phyloP scores from a whole-genome alignment of 2,113 vertebrate genomes.

The Riparia riparia region DNA sequence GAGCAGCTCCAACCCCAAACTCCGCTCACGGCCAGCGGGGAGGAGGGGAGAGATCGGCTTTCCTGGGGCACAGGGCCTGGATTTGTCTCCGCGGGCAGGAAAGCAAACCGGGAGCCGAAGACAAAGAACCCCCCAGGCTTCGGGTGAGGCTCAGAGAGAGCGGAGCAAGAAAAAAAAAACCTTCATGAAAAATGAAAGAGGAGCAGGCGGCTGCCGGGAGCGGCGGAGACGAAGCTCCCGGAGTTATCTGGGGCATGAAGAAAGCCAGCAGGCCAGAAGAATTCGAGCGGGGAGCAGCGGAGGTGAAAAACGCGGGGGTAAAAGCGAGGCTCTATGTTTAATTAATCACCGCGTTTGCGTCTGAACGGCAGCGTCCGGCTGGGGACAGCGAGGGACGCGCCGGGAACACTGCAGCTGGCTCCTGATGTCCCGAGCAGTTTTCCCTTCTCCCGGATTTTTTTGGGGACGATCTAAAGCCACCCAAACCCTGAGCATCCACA shows the following conservation, averaged over 20 bases:
- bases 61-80: background rate
- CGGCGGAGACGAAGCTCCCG: background rate
- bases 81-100: background rate
- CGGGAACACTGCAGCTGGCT: fast-evolving
- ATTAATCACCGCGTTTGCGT: background rate
- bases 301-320: background rate
- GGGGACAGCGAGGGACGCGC: background rate
- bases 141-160: background rate
- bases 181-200: conserved; percentile 64
- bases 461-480: background rate
- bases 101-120: background rate
- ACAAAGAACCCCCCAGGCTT: background rate
- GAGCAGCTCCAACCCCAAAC: background rate
- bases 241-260: conserved; percentile 69
- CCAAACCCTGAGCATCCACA: background rate
- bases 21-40: fast-evolving
- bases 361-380: background rate
- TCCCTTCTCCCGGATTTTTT: background rate
- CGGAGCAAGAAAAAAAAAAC: background rate
- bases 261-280: conserved; percentile 57
- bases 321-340: background rate
- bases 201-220: background rate
- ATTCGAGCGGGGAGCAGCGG: background rate
- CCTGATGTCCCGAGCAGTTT: fast-evolving
- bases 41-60: too few relatives aligned